A percentile compares a stretch with the other conserved stretches of the same genome.
Conservation (phyloP, 1,140 invertebrate genomes). For the Drosophila pallidifrons region DNA sequence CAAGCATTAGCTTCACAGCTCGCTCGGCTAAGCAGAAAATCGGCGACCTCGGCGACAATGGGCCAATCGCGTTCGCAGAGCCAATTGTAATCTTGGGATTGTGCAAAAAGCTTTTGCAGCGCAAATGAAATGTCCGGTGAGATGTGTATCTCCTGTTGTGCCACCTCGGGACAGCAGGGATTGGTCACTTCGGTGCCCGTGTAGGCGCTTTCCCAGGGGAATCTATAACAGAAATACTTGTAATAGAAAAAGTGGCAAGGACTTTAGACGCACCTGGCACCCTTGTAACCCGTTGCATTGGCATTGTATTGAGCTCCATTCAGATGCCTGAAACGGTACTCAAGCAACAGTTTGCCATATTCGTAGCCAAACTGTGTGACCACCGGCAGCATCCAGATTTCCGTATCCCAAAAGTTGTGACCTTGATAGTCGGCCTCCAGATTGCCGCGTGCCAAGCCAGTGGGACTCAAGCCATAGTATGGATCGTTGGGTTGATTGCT, state of each 20-base stretch:
- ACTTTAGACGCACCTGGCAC: conserved; percentile 55
- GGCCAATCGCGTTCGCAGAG: conserved; percentile 85
- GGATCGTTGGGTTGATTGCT: conserved; percentile 84
- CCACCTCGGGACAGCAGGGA: conserved; percentile 86
- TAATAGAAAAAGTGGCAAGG: background rate
- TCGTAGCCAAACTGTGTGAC: conserved; percentile 60
- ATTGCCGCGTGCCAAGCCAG: conserved; percentile 86
- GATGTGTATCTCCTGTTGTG: conserved; percentile 86
- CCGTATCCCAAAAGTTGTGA: conserved; percentile 84
- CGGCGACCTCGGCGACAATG: conserved; percentile 86
- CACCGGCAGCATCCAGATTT: conserved; percentile 83
- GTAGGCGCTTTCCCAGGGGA: conserved; percentile 87
- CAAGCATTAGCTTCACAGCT: conserved; percentile 84
- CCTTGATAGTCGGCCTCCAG: conserved; percentile 78
- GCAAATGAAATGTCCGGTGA: conserved; percentile 86
- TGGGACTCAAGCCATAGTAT: conserved; percentile 87
- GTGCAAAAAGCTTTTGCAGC: conserved; percentile 85
- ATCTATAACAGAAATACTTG: conserved; percentile 25
- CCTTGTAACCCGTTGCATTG: conserved; percentile 60
- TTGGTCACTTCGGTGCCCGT: conserved; percentile 87
- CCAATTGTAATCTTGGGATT: conserved; percentile 86
- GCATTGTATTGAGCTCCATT: conserved; percentile 72
- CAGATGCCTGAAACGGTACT: conserved; percentile 64
- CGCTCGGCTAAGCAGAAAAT: conserved; percentile 86
- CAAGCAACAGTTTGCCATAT: conserved; percentile 65